Evolutionary conservation across 2,113 vertebrate genomes (phyloP), one percentile per base, ranked within the genome.

Genomic region (Tapirus terrestris): DNA sequence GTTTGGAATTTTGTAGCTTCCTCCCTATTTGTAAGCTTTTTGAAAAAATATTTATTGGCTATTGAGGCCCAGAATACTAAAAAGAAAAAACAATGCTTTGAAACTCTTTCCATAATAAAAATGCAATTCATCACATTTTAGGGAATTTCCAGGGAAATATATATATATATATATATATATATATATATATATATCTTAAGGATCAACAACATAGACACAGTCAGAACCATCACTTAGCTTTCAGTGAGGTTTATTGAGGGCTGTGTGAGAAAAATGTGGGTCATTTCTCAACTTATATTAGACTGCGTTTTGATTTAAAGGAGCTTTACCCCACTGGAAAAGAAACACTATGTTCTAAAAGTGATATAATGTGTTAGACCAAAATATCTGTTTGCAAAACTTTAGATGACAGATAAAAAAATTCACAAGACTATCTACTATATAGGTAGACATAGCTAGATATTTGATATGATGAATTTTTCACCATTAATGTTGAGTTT

Each of bases 51-150:
- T 87, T 84, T 80, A 84, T 51, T 91, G 23, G 11, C 18, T 86
- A 31, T 29, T 61, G 67, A 58, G 33, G 5, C 20, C 48, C 16
- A 90, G 25, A 5, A 29, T 82, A 65, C 61, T 33, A 84, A 39
- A 63, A 63, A 58, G 63, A 77, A 63, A 58, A 6, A 31, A 56
- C 58, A 51, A 18, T 72, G n/a, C 79, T 91, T 58, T 68, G 43
- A 14, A 79, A 79, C 29, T 86, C 6, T 84, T 93, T 92, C 84
- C n/a, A 33, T 86, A 92, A 89, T 91, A 67, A 95, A 94, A 91
- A 72, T 90, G 11, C 4, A 96, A 90, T 51, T 53, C 31, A 77
- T 76, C 20, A 83, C 45, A 87, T 89, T 68, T 20, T 75, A 92
- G 18, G 16, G 8, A 86, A 85, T 86, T 88, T 94, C 23, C 33